phyloP scores from a whole-genome alignment of 2,888 invertebrate species.

The Cheilosia vulpina region DNA sequence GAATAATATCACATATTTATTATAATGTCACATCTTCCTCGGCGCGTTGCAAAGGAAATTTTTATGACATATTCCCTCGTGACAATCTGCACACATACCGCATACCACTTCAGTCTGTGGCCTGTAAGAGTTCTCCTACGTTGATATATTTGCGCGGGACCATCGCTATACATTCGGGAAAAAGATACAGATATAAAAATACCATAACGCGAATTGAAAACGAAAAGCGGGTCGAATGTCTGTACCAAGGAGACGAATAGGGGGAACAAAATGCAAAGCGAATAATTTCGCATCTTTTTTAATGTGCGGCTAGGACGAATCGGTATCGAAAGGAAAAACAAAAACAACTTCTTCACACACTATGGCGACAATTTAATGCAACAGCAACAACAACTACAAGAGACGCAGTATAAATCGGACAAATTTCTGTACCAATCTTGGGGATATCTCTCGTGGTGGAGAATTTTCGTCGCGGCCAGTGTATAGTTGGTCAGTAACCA shows the following conservation, averaged over 20 bases:
- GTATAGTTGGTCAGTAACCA: conserved; percentile 59
- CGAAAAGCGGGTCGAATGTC: conserved; percentile 66
- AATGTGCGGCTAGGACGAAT: conserved; percentile 68
- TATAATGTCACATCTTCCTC: conserved; percentile 73
- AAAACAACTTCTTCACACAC: conserved; percentile 54
- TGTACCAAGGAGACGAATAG: conserved; percentile 47
- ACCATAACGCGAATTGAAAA: conserved; percentile 63
- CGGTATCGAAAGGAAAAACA: conserved; percentile 16
- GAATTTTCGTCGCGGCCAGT: conserved; percentile 68
- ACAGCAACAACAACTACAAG: conserved; percentile 15
- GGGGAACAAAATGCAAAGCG: conserved; percentile 57
- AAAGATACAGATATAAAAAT: conserved; percentile 73
- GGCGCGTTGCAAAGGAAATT: conserved; percentile 52
- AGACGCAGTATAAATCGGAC: conserved; percentile 67
- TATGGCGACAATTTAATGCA: conserved; percentile 65
- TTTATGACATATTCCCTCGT: conserved; percentile 74
- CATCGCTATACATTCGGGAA: conserved; percentile 48
- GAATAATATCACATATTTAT: conserved; percentile 75
- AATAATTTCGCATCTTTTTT: conserved; percentile 71
- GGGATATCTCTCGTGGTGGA: conserved; percentile 55
- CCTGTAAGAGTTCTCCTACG: conserved; percentile 53
- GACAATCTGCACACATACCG: conserved; percentile 63
- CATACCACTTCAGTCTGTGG: conserved; percentile 49
- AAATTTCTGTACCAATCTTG: conserved; percentile 72
- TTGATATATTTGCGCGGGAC: conserved; percentile 45